A percentile compares a stretch with the other conserved stretches of the same genome.
phyloP scores from a whole-genome alignment of 2,888 invertebrate genomes.

The Erannis defoliaria region DNA sequence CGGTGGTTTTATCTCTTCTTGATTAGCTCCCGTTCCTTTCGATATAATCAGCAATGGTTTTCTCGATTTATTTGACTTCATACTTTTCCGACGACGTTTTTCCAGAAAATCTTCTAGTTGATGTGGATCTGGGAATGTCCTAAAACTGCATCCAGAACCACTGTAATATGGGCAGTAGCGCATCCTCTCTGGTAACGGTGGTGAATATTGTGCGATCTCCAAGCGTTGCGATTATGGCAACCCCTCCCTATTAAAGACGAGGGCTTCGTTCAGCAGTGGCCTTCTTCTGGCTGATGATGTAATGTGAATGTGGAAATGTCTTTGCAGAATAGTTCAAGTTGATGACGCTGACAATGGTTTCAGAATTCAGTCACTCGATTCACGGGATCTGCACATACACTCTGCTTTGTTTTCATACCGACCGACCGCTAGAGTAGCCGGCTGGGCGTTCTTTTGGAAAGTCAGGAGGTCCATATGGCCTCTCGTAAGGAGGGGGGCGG shows the following conservation, averaged over 20 bases:
- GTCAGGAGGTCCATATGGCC: conserved; percentile 61
- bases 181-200: too few species aligned
- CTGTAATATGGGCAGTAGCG: too few species aligned
- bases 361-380: background rate
- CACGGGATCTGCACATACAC: background rate
- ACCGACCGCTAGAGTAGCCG: conserved; percentile 1
- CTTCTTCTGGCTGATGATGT: too few species aligned
- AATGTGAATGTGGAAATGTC: too few species aligned
- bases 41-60: background rate
- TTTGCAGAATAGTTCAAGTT: background rate
- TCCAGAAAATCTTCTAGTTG: background rate
- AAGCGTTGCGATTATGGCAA: too few species aligned
- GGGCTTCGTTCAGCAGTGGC: too few species aligned
- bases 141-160: too few species aligned
- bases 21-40: background rate
- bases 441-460: conserved; percentile 52
- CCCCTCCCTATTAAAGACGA: too few species aligned
- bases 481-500: conserved; percentile 64
- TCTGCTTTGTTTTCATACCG: background rate
- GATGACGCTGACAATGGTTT: background rate
- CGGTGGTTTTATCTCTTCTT: conserved; percentile 1
- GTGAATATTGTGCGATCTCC: too few species aligned
- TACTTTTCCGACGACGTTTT: too few species aligned
- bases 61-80: too few species aligned
- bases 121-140: background rate